Evolutionary conservation across 2,797 vertebrate genomes (phyloP).

Genomic region (Hippopotamyrus pictus): DNA sequence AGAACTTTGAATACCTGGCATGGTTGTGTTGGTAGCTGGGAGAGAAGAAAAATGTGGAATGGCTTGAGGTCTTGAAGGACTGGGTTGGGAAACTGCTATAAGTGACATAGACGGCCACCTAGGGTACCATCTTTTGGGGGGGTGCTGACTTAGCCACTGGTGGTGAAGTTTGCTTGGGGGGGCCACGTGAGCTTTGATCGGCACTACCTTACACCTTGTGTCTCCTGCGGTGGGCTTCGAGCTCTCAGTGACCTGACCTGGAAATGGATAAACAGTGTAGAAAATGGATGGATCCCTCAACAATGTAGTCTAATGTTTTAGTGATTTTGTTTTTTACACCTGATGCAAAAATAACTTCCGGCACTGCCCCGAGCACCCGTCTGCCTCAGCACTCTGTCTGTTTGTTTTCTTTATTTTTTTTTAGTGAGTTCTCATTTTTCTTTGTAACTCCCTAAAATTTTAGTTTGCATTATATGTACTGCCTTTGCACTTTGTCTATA

Average conservation of each 20-base stretch:
- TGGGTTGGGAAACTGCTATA: background rate
- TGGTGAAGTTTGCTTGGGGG: background rate
- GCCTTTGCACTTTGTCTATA: background rate
- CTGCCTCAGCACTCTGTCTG: background rate
- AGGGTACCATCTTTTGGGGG: background rate
- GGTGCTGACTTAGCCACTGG: background rate
- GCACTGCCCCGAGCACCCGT: background rate
- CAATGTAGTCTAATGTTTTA: background rate
- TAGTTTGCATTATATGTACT: background rate
- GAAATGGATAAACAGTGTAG: background rate
- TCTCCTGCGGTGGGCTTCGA: background rate
- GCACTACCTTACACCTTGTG: background rate
- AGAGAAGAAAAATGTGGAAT: background rate
- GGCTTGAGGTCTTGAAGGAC: background rate
- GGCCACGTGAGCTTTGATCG: background rate
- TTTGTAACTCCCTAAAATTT: background rate
- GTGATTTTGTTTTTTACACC: background rate
- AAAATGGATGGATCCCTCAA: background rate
- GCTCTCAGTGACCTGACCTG: background rate
- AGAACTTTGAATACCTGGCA: background rate
- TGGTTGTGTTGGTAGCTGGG: background rate
- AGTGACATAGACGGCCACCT: background rate
- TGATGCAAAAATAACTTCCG: background rate
- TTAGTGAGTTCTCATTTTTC: background rate
- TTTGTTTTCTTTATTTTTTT: background rate